Conservation (phyloP, 2,113 vertebrate genomes). For the Strix uralensis region DNA sequence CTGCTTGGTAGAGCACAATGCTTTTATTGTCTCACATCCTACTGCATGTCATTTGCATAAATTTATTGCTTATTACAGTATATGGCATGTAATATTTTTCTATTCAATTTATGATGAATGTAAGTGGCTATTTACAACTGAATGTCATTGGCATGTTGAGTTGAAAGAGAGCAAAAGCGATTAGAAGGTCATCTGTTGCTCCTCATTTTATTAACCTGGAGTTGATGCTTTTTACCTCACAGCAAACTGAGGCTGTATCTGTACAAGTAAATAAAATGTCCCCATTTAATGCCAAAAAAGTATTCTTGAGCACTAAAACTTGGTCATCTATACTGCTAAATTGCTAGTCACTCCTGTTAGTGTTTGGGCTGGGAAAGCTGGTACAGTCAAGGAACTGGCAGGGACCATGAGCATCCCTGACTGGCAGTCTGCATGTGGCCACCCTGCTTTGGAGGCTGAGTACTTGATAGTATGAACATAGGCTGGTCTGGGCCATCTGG, state of each 20-base stretch:
- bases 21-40: neutral
- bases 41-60: conserved; percentile 37
- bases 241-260: neutral
- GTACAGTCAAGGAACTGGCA: neutral
- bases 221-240: neutral
- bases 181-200: neutral
- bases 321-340: neutral
- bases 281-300: too few species aligned
- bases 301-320: neutral
- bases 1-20: neutral
- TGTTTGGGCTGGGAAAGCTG: neutral
- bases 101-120: neutral
- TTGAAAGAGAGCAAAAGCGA: neutral
- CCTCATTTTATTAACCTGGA: neutral
- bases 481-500: neutral
- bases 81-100: conserved; percentile 7
- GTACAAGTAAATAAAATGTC: neutral
- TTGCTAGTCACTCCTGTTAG: neutral
- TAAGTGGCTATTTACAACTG: neutral
- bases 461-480: accelerated
- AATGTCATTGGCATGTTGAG: neutral
- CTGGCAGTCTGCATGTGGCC: neutral
- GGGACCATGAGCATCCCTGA: neutral
- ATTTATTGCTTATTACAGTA: neutral
- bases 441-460: neutral